phyloP scores from a whole-genome alignment of 1,140 invertebrate species.

The Cardiocondyla obscurior region DNA sequence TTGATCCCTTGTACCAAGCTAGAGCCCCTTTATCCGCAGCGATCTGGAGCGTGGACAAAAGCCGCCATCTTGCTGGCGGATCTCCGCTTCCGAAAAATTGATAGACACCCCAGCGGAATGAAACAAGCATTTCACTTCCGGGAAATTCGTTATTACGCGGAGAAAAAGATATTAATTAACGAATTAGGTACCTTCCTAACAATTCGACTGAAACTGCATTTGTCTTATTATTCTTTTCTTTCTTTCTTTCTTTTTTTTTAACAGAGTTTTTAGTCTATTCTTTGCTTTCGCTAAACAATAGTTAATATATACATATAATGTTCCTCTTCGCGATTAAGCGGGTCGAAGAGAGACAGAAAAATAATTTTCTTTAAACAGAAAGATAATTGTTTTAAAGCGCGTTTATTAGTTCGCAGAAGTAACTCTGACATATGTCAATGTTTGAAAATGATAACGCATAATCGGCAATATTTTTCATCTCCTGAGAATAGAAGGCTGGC shows the following conservation, averaged over 20 bases:
- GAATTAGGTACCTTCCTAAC: too few species aligned
- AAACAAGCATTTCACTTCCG: not conserved
- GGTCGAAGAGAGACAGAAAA: not conserved
- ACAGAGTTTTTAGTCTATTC: not conserved
- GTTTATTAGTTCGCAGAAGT: not conserved
- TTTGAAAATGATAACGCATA: slow-evolving; percentile 65
- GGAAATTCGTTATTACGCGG: not conserved
- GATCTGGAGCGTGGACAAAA: slow-evolving; percentile 45
- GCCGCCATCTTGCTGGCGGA: slow-evolving; percentile 55
- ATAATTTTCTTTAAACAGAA: not conserved
- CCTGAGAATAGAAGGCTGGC: slow-evolving; percentile 68
- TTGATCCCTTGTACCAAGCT: slow-evolving; percentile 76
- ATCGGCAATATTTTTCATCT: slow-evolving; percentile 64
- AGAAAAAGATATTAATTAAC: not conserved
- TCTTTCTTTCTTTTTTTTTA: too few species aligned
- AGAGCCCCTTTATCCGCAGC: slow-evolving; percentile 68
- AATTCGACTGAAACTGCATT: too few species aligned
- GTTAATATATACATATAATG: not conserved
- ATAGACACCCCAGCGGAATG: not conserved
- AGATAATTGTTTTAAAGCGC: slow-evolving; percentile 3
- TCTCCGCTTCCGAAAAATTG: slow-evolving; percentile 29
- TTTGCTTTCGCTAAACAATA: not conserved
- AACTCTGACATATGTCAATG: slow-evolving; percentile 58
- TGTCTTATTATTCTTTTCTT: not conserved
- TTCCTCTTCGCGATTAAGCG: not conserved